Conservation (phyloP, 2,888 invertebrate species). For the Chloroclysta siterata region DNA sequence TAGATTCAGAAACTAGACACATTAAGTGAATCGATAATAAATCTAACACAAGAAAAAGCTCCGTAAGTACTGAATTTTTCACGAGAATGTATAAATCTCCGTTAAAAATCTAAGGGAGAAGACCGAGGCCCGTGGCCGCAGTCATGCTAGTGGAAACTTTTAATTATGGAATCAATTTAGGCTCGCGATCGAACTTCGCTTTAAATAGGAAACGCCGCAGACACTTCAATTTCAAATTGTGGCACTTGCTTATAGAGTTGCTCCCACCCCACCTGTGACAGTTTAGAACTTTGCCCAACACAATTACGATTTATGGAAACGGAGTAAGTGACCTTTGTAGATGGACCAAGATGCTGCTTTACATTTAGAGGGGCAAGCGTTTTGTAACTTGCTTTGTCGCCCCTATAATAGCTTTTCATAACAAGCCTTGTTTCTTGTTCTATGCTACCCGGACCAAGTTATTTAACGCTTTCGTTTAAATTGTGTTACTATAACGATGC, state of each 20-base stretch:
- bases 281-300: constrained; percentile 13
- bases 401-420: background rate
- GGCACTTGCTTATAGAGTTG: constrained; percentile 12
- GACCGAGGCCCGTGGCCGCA: background rate
- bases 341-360: constrained; percentile 8
- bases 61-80: too few relatives aligned
- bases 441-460: background rate
- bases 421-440: background rate
- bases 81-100: background rate
- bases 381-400: background rate
- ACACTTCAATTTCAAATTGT: constrained; percentile 30
- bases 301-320: constrained; percentile 5
- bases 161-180: constrained; percentile 29
- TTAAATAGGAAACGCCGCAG: constrained; percentile 22
- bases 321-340: constrained; percentile 8
- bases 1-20: too few relatives aligned
- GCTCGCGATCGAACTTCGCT: constrained; percentile 23
- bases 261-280: constrained; percentile 13
- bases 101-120: background rate
- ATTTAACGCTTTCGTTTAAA: background rate
- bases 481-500: background rate
- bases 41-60: too few relatives aligned
- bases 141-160: constrained; percentile 23
- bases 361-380: constrained; percentile 1
- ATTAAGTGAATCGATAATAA: too few relatives aligned